Base-by-base conservation (phyloP, 1,140 invertebrate genomes). In the Tetramorium simillimum region DNA sequence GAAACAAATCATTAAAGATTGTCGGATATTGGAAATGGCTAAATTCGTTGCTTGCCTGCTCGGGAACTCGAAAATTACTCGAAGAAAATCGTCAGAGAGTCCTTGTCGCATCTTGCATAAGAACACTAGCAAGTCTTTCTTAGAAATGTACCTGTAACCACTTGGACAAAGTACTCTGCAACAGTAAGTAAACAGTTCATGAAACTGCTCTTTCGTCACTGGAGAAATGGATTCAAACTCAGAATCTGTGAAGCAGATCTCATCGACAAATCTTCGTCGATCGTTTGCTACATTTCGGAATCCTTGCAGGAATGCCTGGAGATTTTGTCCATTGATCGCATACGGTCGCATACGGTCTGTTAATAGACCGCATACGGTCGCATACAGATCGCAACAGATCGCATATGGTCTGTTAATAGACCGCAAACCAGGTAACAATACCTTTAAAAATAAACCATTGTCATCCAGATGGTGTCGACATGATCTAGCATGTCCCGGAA, bases 71-170 rank as follows among this genome's bases (percentile, higher is more conserved):
- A 65, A 65, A 2, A 65, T 40, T n/a, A 40, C 63, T 40, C n/a
- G 40, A 10, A 65, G 63, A 65, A 65, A 65, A 7, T 37, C 37
- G 40, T 43, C 33, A 65, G 63, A 65, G 7, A 65, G 33, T 65
- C 16, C 63, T n/a, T 65, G 63, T n/a, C 63, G 63, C 16, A 43
- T 65, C 3, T 65, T 65, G 7, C 37, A 65, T n/a, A 65, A 65
- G 18, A 65, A 65, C 14, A 21, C 40, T n/a, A 65, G 10, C 18
- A 65, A 16, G 24, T 65, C 18, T n/a, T 65, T 65, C 18, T 65
- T 65, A 12, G 10, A 14, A 40, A 65, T 18, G 40, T 65, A 63
- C 33, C 14, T 63, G 28, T 33, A 63, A 6, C 60, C 28, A 5
- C 14, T 14, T 63, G 10, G 28, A 33, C 28, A 33, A 33, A 28